Evolutionary conservation across 2,888 invertebrate species (phyloP).

Genomic region (Melangyna quadrimaculata): DNA sequence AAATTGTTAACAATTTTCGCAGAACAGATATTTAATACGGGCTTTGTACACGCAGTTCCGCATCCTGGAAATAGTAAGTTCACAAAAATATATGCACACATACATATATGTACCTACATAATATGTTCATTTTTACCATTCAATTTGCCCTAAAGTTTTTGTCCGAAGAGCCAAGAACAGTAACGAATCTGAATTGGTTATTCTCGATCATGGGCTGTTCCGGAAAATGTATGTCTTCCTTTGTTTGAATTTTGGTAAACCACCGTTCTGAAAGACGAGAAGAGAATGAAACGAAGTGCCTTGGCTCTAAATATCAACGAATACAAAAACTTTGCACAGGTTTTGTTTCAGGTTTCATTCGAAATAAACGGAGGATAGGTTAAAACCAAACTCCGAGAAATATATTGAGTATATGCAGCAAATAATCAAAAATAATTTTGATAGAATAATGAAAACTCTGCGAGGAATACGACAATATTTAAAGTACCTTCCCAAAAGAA

Average conservation of each 20-base stretch:
- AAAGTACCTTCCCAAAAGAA: background rate
- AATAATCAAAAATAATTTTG: slow-evolving; percentile 84
- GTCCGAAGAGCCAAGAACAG: slow-evolving; percentile 82
- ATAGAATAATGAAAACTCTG: slow-evolving; percentile 84
- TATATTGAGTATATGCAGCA: slow-evolving; percentile 85
- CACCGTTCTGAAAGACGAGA: slow-evolving; percentile 85
- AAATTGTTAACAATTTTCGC: slow-evolving; percentile 87
- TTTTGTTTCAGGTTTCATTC: slow-evolving; percentile 86
- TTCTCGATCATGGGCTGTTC: slow-evolving; percentile 88
- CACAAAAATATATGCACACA: no score
- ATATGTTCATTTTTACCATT: slow-evolving; percentile 82
- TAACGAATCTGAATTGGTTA: slow-evolving; percentile 84
- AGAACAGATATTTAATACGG: slow-evolving; percentile 89
- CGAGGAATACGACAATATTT: slow-evolving; percentile 77
- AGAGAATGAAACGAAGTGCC: slow-evolving; percentile 84
- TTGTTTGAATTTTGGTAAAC: slow-evolving; percentile 88
- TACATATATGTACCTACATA: no score
- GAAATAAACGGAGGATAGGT: slow-evolving; percentile 80
- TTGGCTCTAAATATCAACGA: slow-evolving; percentile 84
- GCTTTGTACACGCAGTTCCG: slow-evolving; percentile 91
- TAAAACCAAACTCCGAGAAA: slow-evolving; percentile 82
- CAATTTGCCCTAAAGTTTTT: slow-evolving; percentile 82
- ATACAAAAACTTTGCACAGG: slow-evolving; percentile 84
- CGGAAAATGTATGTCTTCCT: slow-evolving; percentile 83
- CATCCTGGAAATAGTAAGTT: slow-evolving; percentile 88